These are phyloP conservation scores for Machimus atricapillus DNA, from an alignment of 2,888 invertebrate genomes.

Conservation along the genomic window DNA sequence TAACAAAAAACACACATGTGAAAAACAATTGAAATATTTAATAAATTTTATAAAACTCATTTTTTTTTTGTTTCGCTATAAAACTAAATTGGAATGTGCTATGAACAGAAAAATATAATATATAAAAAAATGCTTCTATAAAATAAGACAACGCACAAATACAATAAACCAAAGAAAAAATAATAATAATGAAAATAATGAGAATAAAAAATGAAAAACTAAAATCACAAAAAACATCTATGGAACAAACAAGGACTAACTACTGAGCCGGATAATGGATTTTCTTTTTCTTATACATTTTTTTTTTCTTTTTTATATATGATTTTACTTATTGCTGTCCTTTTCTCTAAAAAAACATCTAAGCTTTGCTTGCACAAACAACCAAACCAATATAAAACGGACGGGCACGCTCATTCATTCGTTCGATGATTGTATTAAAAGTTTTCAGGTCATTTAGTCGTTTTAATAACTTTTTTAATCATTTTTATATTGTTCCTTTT, in stretches of 20 bases:
- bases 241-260: conserved; percentile 34
- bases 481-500: background rate
- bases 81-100: conserved; percentile 24
- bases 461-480: background rate
- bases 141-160: conserved; percentile 36
- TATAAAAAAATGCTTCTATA: conserved; percentile 22
- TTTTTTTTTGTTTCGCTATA: conserved; percentile 5
- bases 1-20: conserved; percentile 26
- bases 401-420: conserved; percentile 35
- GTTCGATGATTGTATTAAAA: background rate
- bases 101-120: conserved; percentile 30
- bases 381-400: conserved; percentile 30
- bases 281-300: conserved; percentile 2
- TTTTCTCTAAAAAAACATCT: background rate
- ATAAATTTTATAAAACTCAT: conserved; percentile 33
- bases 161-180: background rate
- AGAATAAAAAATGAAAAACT: background rate
- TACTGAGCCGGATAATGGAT: background rate
- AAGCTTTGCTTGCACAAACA: conserved; percentile 23
- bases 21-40: conserved; percentile 35
- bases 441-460: conserved; percentile 2
- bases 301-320: background rate
- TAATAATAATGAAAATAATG: background rate
- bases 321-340: background rate
- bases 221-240: conserved; percentile 9